Evolutionary conservation across 2,888 invertebrate species (phyloP), one percentile per base, ranked within the genome.

Genomic region (Scaptomyza reducta): DNA sequence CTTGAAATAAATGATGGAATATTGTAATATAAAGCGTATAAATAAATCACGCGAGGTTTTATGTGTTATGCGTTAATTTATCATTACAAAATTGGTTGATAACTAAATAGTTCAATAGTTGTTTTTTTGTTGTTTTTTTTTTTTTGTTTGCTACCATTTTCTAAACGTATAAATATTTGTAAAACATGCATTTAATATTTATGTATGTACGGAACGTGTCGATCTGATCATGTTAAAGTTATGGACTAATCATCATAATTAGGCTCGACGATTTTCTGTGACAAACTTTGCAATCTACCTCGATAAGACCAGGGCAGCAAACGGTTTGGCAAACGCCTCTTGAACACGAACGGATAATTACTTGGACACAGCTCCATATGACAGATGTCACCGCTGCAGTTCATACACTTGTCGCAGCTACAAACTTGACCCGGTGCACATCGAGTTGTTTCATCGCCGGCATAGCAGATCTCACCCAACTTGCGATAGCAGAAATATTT

Each of bases 321-420:
- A 5, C 71, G 74, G 2, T 13, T 40, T 1, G 63, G 45, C 10
- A 75, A 44, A 13, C 67, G 58, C 11, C 67, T 66, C 3, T 13
- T 33, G 1, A 6, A 22, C 1, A 5, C 6, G 6, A 13, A 27
- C 1, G 7, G n/a, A 13, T 16, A 22, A 11, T 9, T 14, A 38
- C 35, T 50, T 7, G 55, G 31, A 33, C 62, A 51, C 2, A 55
- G 6, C 3, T 16, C 25, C 35, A 38, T 14, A 10, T 35, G 11
- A 9, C 70, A 70, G 1, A 5, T 7, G 3, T 9, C 2, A 6
- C 3, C 25, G 6, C 10, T 14, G 22, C 74, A 74, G 18, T 58
- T 42, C 22, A 40, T 42, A 40, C 70, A 74, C n/a, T 1, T 18
- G 14, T 45, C n/a, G 31, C 69, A 62, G 5, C 11, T 18, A 7